These are phyloP conservation scores for Trachelus stipa DNA, from an alignment of 2,888 invertebrate genomes.

Conservation along the genomic window DNA sequence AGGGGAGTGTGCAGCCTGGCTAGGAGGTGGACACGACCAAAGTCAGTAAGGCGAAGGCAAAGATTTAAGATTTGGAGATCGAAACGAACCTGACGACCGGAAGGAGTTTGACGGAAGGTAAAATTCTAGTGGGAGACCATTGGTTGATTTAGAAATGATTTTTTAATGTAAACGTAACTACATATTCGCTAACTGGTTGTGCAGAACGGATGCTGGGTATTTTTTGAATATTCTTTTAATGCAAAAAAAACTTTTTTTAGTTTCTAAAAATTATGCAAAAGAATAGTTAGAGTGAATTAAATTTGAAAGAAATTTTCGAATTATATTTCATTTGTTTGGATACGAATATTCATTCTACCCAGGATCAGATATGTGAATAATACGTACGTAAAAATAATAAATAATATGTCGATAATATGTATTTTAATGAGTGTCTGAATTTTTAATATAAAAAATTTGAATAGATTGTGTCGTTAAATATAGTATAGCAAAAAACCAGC, in stretches of 20 bases:
- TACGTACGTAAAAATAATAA: too few species aligned
- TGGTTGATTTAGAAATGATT: background rate
- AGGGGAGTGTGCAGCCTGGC: background rate
- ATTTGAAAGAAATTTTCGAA: background rate
- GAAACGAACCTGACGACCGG: background rate
- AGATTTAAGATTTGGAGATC: background rate
- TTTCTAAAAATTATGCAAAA: background rate
- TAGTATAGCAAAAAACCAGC: background rate
- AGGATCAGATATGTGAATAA: background rate
- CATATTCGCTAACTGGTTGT: background rate
- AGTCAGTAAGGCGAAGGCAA: background rate
- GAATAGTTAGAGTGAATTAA: background rate
- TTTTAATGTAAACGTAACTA: background rate
- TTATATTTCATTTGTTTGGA: background rate
- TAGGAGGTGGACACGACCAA: background rate
- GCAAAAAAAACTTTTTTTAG: background rate
- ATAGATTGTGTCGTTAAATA: background rate
- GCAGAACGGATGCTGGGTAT: background rate
- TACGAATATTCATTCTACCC: background rate
- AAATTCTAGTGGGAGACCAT: background rate
- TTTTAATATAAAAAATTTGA: background rate
- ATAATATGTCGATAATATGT: too few species aligned
- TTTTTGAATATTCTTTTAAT: background rate
- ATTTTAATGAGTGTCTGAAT: too few species aligned
- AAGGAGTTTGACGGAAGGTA: background rate